phyloP scores from a whole-genome alignment of 2,888 invertebrate species.

The Dromius quadrimaculatus region DNA sequence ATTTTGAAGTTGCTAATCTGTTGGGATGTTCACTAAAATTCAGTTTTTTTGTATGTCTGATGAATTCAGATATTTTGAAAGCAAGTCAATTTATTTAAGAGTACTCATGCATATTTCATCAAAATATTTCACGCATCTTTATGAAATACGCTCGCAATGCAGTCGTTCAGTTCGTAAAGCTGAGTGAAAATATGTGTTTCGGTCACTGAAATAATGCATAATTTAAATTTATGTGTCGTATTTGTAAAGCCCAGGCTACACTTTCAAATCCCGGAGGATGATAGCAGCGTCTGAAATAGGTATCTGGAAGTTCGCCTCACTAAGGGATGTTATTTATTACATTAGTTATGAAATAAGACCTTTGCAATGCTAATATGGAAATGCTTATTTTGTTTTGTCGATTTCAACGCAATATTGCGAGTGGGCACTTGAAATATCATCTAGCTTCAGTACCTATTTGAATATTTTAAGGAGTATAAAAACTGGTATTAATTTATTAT shows the following conservation, averaged over 20 bases:
- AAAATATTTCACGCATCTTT: no score
- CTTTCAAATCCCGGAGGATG: background rate
- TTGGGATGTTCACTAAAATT: conserved; percentile 16
- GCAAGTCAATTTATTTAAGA: no score
- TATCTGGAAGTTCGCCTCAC: conserved; percentile 8
- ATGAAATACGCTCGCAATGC: background rate
- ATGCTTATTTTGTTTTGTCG: conserved; percentile 22
- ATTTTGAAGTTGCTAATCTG: conserved; percentile 34
- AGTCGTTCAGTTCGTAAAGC: background rate
- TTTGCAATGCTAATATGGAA: conserved; percentile 26
- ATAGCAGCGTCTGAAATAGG: background rate
- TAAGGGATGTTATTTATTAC: conserved; percentile 25
- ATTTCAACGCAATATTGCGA: background rate
- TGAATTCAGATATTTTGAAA: no score
- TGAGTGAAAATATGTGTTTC: conserved; percentile 45
- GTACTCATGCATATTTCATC: no score
- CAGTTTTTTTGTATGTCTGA: no score
- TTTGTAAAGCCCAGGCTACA: conserved; percentile 24
- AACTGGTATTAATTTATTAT: no score
- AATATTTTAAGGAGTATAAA: no score
- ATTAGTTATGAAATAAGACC: conserved; percentile 24
- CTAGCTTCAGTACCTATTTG: no score
- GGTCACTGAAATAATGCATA: conserved; percentile 43
- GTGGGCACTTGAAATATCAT: background rate
- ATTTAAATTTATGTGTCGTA: conserved; percentile 45